A percentile compares a stretch with the other conserved stretches of the same genome.
Evolutionary conservation across 92 coral and sea anemone species (phyloP).

Genomic region (Heteractis magnifica): DNA sequence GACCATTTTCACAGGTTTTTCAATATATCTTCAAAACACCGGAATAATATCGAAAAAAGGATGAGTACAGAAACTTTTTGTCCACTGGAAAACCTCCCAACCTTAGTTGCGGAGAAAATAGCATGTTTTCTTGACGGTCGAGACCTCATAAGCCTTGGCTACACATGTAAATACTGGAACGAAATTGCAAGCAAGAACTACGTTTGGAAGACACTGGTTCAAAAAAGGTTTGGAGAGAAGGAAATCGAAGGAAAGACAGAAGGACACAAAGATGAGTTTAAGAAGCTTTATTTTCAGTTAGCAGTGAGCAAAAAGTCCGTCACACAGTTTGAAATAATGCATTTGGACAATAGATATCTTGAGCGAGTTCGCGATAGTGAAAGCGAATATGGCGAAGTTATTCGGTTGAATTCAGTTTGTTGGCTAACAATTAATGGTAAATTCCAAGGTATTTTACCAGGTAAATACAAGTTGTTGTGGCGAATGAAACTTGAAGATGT

Average conservation of each 20-base stretch:
- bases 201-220: conserved; percentile 60
- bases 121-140: conserved; percentile 57
- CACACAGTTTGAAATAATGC: conserved; percentile 30
- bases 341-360: conserved; percentile 54
- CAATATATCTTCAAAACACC: background rate
- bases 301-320: conserved; percentile 55
- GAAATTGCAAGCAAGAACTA: conserved; percentile 37
- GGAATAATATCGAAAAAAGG: background rate
- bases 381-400: conserved; percentile 60
- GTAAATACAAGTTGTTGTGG: conserved; percentile 57
- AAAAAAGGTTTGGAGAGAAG: conserved; percentile 52
- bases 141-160: conserved; percentile 67
- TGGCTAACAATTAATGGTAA: conserved; percentile 56
- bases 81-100: conserved; percentile 32
- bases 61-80: background rate
- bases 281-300: conserved; percentile 57
- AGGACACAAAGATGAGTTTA: conserved; percentile 21
- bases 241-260: background rate
- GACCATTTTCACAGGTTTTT: background rate
- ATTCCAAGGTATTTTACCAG: conserved; percentile 58
- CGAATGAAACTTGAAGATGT: conserved; percentile 62
- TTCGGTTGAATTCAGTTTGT: conserved; percentile 58
- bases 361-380: conserved; percentile 55
- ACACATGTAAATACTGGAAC: conserved; percentile 67
- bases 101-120: conserved; percentile 57